These are phyloP conservation scores for Uropetala carovei DNA, from an alignment of 2,888 invertebrate genomes.

Conservation along the genomic window DNA sequence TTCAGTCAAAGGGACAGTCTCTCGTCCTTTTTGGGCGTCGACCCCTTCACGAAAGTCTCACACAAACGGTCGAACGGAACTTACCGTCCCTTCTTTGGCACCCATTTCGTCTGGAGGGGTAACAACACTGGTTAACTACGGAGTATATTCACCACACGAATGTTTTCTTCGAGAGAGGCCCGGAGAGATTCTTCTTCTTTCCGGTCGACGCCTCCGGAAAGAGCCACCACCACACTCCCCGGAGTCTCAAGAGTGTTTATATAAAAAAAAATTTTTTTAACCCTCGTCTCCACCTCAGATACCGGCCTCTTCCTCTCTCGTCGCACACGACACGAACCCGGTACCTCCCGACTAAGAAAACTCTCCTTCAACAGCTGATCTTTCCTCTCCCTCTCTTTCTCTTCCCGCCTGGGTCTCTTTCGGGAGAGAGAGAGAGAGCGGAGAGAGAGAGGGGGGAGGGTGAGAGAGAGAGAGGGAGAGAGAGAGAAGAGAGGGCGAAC, in stretches of 20 bases:
- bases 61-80: too few species aligned
- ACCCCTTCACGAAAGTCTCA: too few species aligned
- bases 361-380: constrained; percentile 51
- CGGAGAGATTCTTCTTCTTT: background rate
- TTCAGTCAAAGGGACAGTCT: too few species aligned
- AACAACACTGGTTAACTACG: background rate
- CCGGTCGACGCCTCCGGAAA: background rate
- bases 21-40: too few species aligned
- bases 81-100: background rate
- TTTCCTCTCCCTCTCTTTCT: background rate
- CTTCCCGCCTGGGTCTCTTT: background rate
- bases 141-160: too few species aligned
- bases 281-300: background rate
- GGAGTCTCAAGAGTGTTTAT: background rate
- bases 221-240: background rate
- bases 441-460: background rate
- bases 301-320: background rate
- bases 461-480: background rate
- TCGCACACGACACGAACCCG: constrained; percentile 23
- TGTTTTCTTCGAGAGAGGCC: background rate
- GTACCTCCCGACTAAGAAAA: background rate
- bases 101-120: background rate
- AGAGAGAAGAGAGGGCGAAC: background rate
- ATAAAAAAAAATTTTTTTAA: background rate
- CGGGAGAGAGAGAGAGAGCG: background rate